phyloP scores from a whole-genome alignment of 2,888 invertebrate genomes.

The Rhagonycha fulva region DNA sequence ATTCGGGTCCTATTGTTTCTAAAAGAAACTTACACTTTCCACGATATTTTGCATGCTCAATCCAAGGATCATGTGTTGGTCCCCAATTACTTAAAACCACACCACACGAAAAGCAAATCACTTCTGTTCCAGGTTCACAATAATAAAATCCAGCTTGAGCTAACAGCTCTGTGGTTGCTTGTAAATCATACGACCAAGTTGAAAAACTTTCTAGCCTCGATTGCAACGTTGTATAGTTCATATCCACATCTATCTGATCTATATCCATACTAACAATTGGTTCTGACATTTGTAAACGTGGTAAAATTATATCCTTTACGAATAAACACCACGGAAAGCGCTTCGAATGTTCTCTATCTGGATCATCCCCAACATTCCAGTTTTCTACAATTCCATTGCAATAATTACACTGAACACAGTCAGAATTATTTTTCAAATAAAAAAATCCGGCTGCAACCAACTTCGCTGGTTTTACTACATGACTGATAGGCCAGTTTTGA shows the following conservation, averaged over 20 bases:
- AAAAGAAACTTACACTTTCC: conserved; percentile 83
- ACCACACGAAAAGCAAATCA: conserved; percentile 92
- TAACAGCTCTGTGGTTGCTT: conserved; percentile 75
- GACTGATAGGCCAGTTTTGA: conserved; percentile 70
- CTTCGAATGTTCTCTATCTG: conserved; percentile 68
- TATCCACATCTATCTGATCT: conserved; percentile 43
- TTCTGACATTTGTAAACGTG: conserved; percentile 29
- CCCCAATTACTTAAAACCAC: conserved; percentile 92
- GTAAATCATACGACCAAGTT: conserved; percentile 75
- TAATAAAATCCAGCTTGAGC: conserved; percentile 91
- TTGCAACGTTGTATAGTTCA: conserved; percentile 67
- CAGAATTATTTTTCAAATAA: conserved; percentile 69
- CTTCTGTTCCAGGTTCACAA: conserved; percentile 72
- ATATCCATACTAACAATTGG: neutral
- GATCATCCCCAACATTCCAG: conserved; percentile 70
- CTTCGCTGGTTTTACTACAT: conserved; percentile 67
- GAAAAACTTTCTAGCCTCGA: conserved; percentile 70
- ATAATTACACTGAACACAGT: conserved; percentile 79
- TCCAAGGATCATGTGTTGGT: conserved; percentile 87
- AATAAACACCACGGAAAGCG: conserved; percentile 65
- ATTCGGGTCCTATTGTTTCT: conserved; percentile 80
- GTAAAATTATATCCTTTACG: conserved; percentile 54
- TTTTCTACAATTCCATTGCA: conserved; percentile 71
- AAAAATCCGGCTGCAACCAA: conserved; percentile 86
- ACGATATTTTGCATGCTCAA: conserved; percentile 93